Percentiles rank a stretch among this genome's conserved stretches.
phyloP scores from a whole-genome alignment of 2,113 vertebrate genomes.

The Fregata magnificens region DNA sequence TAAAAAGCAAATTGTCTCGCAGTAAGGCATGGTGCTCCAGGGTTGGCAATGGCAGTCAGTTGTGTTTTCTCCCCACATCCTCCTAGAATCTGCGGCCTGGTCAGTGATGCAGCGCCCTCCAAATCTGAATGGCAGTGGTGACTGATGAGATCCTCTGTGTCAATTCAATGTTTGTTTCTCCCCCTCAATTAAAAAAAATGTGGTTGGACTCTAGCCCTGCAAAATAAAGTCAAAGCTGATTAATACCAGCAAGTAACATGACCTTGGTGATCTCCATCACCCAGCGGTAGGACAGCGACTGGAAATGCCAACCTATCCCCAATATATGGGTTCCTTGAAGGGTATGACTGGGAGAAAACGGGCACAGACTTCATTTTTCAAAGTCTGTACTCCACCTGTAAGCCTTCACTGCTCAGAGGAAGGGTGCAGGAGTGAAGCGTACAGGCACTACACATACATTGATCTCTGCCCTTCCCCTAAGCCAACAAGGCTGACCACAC shows the following conservation, averaged over 20 bases:
- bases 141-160: constrained; percentile 83
- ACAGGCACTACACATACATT: background rate
- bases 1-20: constrained; percentile 55
- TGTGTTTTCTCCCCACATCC: constrained; percentile 6
- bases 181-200: constrained; percentile 68
- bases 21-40: constrained; percentile 60
- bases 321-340: background rate
- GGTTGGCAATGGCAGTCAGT: background rate
- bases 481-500: accelerated
- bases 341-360: background rate
- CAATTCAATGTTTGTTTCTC: constrained; percentile 58
- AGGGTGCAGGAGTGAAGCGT: background rate
- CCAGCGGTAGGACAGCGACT: background rate
- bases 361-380: background rate
- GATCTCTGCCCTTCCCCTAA: background rate
- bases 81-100: constrained; percentile 57
- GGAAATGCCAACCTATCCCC: background rate
- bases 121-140: constrained; percentile 89
- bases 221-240: constrained; percentile 43
- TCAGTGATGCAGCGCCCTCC: constrained; percentile 74
- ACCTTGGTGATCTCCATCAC: background rate
- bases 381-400: background rate
- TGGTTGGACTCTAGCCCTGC: constrained; percentile 83
- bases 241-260: background rate
- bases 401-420: background rate